A percentile compares a stretch with the other conserved stretches of the same genome.
phyloP scores from a whole-genome alignment of 92 coral and sea anemone species.

The Porites evermanni region DNA sequence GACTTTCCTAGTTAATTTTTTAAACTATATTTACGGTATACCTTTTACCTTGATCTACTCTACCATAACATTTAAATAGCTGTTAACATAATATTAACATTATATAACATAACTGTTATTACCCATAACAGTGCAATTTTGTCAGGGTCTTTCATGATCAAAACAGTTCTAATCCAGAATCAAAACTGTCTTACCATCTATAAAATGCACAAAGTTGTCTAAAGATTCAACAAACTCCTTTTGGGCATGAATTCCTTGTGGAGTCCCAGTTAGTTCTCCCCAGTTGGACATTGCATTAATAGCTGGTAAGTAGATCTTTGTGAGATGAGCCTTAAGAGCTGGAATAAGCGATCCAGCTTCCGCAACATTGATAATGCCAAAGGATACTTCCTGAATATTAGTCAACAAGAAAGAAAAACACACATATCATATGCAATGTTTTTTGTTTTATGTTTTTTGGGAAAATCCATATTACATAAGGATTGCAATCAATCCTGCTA shows the following conservation, averaged over 20 bases:
- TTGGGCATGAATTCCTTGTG: conserved; percentile 74
- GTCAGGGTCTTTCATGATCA: background rate
- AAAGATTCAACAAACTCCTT: conserved; percentile 79
- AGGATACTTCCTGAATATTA: conserved; percentile 67
- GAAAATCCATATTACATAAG: no score
- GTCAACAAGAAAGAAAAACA: background rate
- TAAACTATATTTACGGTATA: no score
- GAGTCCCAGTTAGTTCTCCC: conserved; percentile 83
- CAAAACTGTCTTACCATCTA: conserved; percentile 66
- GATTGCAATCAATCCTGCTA: no score
- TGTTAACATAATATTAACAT: no score
- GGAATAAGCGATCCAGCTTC: conserved; percentile 72
- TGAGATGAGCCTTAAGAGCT: conserved; percentile 71
- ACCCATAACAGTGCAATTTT: no score
- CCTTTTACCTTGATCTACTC: no score
- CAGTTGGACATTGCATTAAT: conserved; percentile 76
- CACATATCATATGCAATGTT: no score
- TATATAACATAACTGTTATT: no score
- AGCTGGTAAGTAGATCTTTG: conserved; percentile 73
- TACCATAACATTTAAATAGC: no score
- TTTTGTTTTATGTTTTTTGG: no score
- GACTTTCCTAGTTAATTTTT: no score
- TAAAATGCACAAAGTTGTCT: conserved; percentile 79
- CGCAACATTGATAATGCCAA: conserved; percentile 63
- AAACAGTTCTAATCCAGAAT: background rate